Conservation (phyloP, 2,888 invertebrate species). For the Lepeophtheirus nordmannii region DNA sequence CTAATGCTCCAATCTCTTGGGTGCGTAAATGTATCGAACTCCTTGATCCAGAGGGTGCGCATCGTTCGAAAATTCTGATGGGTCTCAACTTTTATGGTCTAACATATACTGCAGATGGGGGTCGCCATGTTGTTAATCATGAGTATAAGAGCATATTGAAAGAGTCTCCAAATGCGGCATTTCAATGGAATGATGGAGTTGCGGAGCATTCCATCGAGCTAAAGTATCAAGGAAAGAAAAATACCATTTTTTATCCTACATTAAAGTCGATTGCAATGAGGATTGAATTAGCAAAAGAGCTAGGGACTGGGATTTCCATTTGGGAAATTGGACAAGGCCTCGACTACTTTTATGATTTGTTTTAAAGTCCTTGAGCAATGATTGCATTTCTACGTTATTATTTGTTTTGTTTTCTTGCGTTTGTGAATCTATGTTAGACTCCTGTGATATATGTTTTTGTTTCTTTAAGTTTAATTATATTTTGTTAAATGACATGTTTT, state of each 20-base stretch:
- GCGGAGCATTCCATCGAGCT: slow-evolving; percentile 72
- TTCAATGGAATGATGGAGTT: slow-evolving; percentile 58
- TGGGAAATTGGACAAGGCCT: slow-evolving; percentile 95
- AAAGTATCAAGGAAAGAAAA: slow-evolving; percentile 44
- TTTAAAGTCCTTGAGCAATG: slow-evolving; percentile 39
- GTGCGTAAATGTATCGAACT: slow-evolving; percentile 55
- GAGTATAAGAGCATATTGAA: background rate
- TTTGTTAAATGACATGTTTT: too few species aligned
- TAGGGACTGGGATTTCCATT: slow-evolving; percentile 70
- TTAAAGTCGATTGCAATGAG: slow-evolving; percentile 42
- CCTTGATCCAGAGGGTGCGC: slow-evolving; percentile 47
- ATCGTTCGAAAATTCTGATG: slow-evolving; percentile 60
- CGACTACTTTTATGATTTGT: slow-evolving; percentile 80
- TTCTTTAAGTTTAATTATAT: too few species aligned
- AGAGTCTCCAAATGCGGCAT: slow-evolving; percentile 56
- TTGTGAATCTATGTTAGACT: too few species aligned
- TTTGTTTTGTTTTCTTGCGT: too few species aligned
- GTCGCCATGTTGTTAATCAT: slow-evolving; percentile 6
- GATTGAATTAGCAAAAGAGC: slow-evolving; percentile 57
- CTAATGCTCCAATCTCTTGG: slow-evolving; percentile 78
- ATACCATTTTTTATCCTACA: slow-evolving; percentile 27
- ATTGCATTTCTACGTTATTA: too few species aligned
- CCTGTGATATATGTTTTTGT: too few species aligned
- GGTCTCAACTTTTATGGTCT: slow-evolving; percentile 90
- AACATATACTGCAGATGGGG: slow-evolving; percentile 53